Conservation (phyloP, 2,888 invertebrate genomes). For the Pristionchus fissidentatus region DNA sequence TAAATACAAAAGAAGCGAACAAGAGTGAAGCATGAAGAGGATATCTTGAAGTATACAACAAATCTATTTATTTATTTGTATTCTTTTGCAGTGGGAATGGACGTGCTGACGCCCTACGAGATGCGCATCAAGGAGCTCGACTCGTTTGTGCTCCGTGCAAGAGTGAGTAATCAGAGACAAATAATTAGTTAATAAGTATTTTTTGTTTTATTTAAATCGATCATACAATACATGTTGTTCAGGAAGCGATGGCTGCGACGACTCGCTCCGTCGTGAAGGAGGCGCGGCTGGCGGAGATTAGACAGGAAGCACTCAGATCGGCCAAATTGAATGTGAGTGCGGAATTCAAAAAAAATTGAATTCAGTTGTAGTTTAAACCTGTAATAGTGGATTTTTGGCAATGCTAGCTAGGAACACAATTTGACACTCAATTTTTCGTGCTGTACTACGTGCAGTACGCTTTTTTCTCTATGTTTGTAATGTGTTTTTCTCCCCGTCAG, state of each 20-base stretch:
- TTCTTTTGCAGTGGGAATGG: conserved; percentile 67
- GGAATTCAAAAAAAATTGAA: too few species aligned
- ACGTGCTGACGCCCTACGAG: conserved; percentile 85
- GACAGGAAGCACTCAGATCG: conserved; percentile 82
- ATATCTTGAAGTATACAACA: background rate
- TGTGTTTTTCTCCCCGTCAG: too few species aligned
- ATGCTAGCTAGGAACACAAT: too few species aligned
- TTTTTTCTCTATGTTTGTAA: too few species aligned
- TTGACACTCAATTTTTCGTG: too few species aligned
- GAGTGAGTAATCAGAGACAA: too few species aligned
- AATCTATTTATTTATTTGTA: background rate
- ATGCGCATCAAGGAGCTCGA: conserved; percentile 96
- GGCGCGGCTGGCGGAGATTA: conserved; percentile 94
- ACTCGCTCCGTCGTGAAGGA: conserved; percentile 93
- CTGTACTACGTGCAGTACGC: too few species aligned
- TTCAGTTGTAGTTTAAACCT: too few species aligned
- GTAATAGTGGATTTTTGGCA: too few species aligned
- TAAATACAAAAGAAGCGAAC: too few species aligned
- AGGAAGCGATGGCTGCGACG: conserved; percentile 93
- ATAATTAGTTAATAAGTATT: background rate
- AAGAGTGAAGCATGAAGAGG: background rate
- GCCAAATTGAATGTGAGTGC: conserved; percentile 24
- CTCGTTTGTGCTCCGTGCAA: conserved; percentile 92
- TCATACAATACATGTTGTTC: too few species aligned
- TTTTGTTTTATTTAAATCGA: background rate